These are phyloP conservation scores for Siniperca scherzeri DNA, from an alignment of 2,797 vertebrate genomes.

Conservation along the genomic window DNA sequence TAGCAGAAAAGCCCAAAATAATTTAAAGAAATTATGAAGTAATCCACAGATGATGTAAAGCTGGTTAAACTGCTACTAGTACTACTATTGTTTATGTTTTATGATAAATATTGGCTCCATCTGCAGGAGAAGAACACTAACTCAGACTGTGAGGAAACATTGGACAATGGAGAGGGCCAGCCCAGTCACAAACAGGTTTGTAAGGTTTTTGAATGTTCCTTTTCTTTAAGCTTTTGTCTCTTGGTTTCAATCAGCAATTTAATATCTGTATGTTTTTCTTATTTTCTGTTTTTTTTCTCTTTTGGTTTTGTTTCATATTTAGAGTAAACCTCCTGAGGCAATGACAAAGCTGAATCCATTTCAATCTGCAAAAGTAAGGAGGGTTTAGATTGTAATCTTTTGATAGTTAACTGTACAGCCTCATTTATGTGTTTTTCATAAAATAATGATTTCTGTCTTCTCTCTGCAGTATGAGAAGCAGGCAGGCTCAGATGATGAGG, in stretches of 20 bases:
- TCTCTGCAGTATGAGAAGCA: constrained; percentile 58
- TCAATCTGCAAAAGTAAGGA: constrained; percentile 62
- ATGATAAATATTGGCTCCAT: not conserved
- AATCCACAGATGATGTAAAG: not conserved
- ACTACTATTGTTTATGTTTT: not conserved
- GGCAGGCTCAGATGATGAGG: constrained; percentile 50
- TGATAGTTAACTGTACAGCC: no score
- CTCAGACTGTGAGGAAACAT: constrained; percentile 48
- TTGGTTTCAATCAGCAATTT: not conserved
- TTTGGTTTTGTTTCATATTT: not conserved
- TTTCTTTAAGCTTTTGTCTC: not conserved
- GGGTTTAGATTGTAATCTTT: not conserved
- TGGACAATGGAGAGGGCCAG: constrained; percentile 48
- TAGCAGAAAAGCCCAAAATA: not conserved
- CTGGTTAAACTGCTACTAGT: not conserved
- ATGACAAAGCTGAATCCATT: constrained; percentile 75
- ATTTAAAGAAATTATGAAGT: not conserved
- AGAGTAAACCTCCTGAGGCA: constrained; percentile 67
- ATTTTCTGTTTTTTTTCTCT: not conserved
- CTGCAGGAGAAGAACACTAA: constrained; percentile 64
- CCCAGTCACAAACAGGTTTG: constrained; percentile 69
- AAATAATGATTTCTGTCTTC: not conserved
- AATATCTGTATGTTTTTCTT: not conserved
- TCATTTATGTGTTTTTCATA: not conserved
- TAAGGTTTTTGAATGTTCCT: not conserved